phyloP scores from a whole-genome alignment of 2,888 invertebrate species.

The Zaprionus obscuricornis region DNA sequence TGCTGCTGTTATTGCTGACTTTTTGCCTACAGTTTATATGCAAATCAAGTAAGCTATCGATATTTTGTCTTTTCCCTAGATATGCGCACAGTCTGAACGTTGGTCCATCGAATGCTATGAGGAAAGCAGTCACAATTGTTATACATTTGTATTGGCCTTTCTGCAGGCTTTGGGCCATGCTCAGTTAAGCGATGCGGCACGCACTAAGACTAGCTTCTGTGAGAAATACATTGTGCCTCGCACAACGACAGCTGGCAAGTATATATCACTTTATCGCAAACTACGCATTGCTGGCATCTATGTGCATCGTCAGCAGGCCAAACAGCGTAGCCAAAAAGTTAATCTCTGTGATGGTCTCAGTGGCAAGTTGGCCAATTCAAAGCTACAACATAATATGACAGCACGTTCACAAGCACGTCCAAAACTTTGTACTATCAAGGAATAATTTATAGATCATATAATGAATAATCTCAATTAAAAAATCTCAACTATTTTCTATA shows the following conservation, averaged over 20 bases:
- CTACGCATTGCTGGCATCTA: conserved; percentile 85
- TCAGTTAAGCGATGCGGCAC: conserved; percentile 88
- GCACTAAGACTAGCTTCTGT: conserved; percentile 88
- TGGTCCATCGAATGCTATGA: conserved; percentile 90
- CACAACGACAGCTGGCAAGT: conserved; percentile 92
- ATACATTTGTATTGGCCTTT: conserved; percentile 93
- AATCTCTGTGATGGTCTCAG: conserved; percentile 37
- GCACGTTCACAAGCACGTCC: conserved; percentile 59
- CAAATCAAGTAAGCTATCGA: conserved; percentile 44
- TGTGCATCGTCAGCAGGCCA: conserved; percentile 82
- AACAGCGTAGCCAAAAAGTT: conserved; percentile 38
- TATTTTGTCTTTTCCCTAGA: conserved; percentile 52
- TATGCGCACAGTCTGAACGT: conserved; percentile 76
- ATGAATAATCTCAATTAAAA: not conserved
- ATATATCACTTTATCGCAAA: conserved; percentile 91
- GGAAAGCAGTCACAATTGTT: conserved; percentile 92
- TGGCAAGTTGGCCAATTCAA: conserved; percentile 32
- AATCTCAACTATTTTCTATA: too few relatives aligned
- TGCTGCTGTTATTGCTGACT: not conserved
- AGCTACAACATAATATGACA: conserved; percentile 56
- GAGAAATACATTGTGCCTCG: conserved; percentile 91
- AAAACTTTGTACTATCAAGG: conserved; percentile 79
- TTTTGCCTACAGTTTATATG: conserved; percentile 6
- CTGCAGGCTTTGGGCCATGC: conserved; percentile 89
- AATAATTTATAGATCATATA: conserved; percentile 40